Evolutionary conservation across 2,797 vertebrate genomes (phyloP).

Genomic region (Triplophysa bombifrons): DNA sequence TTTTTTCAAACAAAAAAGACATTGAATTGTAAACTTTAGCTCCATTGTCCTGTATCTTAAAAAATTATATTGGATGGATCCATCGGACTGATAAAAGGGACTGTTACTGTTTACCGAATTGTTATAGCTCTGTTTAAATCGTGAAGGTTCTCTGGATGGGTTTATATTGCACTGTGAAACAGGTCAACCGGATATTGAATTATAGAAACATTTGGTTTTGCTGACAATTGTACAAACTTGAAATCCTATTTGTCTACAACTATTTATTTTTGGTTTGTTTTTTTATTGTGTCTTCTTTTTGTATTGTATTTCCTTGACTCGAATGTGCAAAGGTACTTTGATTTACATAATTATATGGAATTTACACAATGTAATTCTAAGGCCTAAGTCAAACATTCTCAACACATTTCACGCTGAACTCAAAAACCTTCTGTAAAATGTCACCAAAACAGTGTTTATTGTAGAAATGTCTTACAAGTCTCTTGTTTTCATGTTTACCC

Average conservation of each 20-base stretch:
- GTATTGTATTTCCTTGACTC: not conserved
- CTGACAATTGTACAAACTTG: constrained; percentile 9
- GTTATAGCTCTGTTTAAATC: not conserved
- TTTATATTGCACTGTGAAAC: not conserved
- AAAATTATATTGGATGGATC: not conserved
- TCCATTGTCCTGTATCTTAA: not conserved
- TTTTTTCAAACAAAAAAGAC: not conserved
- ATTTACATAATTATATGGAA: not conserved
- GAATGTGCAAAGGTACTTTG: not conserved
- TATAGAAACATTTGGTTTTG: not conserved
- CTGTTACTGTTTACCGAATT: not conserved
- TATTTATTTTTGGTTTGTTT: constrained; percentile 33
- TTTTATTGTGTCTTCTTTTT: not conserved
- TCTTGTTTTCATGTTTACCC: too few relatives aligned
- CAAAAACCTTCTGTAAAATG: too few relatives aligned
- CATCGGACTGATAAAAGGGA: not conserved
- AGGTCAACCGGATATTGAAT: constrained; percentile 12
- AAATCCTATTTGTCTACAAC: not conserved
- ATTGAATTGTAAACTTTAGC: not conserved
- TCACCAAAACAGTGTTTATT: too few relatives aligned
- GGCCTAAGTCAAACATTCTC: too few relatives aligned
- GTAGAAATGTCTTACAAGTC: too few relatives aligned
- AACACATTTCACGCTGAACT: too few relatives aligned
- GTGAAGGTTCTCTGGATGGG: not conserved
- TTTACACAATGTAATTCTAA: not conserved